Conservation (phyloP, 1,140 invertebrate genomes). For the Drosophila prosaltans region DNA sequence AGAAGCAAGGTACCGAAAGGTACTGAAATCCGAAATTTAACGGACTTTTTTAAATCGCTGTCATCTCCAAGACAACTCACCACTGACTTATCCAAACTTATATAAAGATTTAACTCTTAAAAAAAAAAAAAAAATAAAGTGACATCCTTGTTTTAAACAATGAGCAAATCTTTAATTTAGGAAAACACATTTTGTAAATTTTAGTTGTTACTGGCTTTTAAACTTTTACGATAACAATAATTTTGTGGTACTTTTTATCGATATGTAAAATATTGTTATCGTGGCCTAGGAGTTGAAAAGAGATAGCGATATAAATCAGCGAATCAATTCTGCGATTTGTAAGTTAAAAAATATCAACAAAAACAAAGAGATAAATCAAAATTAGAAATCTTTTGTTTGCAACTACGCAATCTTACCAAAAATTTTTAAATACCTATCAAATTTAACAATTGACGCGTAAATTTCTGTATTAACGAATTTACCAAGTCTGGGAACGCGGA, state of each 20-base stretch:
- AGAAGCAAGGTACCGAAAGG: not conserved
- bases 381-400: not conserved
- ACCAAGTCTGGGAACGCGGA: too few relatives aligned
- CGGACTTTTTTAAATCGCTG: not conserved
- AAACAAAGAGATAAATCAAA: not conserved
- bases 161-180: not conserved
- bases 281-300: not conserved
- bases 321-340: not conserved
- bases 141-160: not conserved
- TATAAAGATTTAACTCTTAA: not conserved
- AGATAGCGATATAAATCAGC: not conserved
- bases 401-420: not conserved
- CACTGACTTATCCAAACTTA: not conserved
- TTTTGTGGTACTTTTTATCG: not conserved
- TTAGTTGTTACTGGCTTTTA: not conserved
- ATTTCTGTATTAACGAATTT: not conserved
- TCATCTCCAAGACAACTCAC: not conserved
- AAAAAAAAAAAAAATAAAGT: not conserved
- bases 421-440: not conserved
- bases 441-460: not conserved
- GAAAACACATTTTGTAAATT: not conserved
- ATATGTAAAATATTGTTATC: not conserved
- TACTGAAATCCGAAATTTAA: not conserved
- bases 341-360: conserved; percentile 1
- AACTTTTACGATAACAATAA: not conserved